Evolutionary conservation across 37 sponge, comb jelly and placozoan species (phyloP).

Genomic region (Mnemiopsis leidyi): DNA sequence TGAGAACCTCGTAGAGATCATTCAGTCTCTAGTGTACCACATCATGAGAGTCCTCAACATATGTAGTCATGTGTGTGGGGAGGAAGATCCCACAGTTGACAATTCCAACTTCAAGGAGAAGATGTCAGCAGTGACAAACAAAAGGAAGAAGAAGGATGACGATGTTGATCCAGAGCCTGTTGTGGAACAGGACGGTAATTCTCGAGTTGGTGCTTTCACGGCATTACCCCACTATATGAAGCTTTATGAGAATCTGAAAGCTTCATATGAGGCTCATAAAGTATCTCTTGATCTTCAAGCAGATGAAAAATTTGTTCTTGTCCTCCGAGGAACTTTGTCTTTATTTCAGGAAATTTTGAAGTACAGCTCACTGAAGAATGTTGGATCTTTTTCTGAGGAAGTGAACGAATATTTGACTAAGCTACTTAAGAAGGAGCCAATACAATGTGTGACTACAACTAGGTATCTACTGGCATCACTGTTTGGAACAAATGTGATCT

Average conservation of each 20-base stretch:
- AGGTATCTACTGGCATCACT: conserved; percentile 29
- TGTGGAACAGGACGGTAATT: not conserved
- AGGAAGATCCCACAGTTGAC: conserved; percentile 8
- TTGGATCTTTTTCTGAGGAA: conserved; percentile 47
- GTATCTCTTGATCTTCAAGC: conserved; percentile 25
- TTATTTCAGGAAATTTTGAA: conserved; percentile 47
- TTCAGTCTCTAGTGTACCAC: conserved; percentile 37
- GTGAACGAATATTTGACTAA: conserved; percentile 29
- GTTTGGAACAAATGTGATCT: conserved; percentile 56
- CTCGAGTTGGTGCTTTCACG: conserved; percentile 33
- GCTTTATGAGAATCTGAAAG: conserved; percentile 48
- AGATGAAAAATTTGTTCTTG: conserved; percentile 44
- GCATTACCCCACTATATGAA: conserved; percentile 57
- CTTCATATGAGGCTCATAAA: conserved; percentile 62
- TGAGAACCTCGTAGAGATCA: conserved; percentile 46
- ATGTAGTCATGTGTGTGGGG: conserved; percentile 35
- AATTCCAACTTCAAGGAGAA: not conserved
- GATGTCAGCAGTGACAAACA: conserved; percentile 14
- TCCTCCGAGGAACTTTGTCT: conserved; percentile 45
- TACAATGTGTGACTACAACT: conserved; percentile 38
- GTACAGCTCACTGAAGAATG: conserved; percentile 57
- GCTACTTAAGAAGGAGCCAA: conserved; percentile 57
- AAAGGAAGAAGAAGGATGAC: conserved; percentile 53
- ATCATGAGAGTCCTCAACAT: conserved; percentile 54
- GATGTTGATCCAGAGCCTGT: not conserved